These are phyloP conservation scores for Macrotus californicus DNA, from an alignment of 2,113 vertebrate genomes.

Conservation along the genomic window DNA sequence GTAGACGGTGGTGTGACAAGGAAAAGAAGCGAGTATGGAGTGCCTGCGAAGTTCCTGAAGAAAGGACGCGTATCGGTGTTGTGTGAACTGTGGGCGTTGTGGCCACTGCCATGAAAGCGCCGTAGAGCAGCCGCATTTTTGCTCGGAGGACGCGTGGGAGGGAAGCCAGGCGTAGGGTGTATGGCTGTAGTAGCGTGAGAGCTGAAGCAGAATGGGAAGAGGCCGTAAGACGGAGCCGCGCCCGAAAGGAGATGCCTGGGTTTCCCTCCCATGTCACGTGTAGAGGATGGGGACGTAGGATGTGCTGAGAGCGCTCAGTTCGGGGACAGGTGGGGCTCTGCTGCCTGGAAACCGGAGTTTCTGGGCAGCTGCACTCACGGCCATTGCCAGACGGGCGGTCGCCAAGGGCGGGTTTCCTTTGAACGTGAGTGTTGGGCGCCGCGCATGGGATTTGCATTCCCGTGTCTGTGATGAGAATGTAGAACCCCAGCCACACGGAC, in stretches of 20 bases:
- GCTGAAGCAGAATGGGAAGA: not conserved
- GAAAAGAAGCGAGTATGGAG: too few species aligned
- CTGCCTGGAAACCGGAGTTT: not conserved
- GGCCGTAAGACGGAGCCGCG: not conserved
- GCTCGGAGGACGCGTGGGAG: not conserved
- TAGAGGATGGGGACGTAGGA: not conserved
- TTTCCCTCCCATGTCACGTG: not conserved
- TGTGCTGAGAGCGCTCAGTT: not conserved
- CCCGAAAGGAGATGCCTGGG: not conserved
- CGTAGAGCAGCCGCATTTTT: not conserved
- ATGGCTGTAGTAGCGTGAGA: not conserved
- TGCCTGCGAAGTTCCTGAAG: not conserved
- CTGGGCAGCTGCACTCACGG: not conserved
- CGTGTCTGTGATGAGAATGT: not conserved
- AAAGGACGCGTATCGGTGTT: not conserved
- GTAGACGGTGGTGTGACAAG: not conserved
- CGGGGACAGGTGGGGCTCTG: not conserved
- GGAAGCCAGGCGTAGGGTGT: not conserved
- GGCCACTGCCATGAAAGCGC: not conserved
- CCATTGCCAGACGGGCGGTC: not conserved
- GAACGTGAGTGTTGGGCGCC: too few species aligned
- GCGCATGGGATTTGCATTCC: not conserved
- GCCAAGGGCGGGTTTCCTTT: not conserved
- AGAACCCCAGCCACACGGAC: not conserved
- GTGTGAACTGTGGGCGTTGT: not conserved